These are phyloP conservation scores for Corydoras maculifer DNA, from an alignment of 2,113 vertebrate genomes.

Conservation along the genomic window DNA sequence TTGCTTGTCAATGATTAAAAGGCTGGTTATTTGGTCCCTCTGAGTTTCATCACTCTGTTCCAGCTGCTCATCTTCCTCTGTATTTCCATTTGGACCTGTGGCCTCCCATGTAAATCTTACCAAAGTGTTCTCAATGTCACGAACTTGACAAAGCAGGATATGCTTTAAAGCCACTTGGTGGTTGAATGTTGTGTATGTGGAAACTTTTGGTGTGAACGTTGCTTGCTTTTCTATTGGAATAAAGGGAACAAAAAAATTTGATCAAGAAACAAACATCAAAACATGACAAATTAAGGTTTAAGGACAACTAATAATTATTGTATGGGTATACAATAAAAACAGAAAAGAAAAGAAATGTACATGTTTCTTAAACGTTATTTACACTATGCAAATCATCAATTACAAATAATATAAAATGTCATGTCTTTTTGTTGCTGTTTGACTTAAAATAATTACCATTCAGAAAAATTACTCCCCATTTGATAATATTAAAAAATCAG, in stretches of 20 bases:
- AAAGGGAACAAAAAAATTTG: conserved; percentile 5
- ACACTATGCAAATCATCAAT: too few species aligned
- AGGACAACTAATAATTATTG: too few species aligned
- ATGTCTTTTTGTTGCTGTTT: too few species aligned
- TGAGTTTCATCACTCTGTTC: not conserved
- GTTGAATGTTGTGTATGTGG: not conserved
- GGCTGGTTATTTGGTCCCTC: conserved; percentile 16
- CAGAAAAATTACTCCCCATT: too few species aligned
- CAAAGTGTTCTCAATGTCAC: conserved; percentile 34
- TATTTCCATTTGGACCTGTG: fast-evolving
- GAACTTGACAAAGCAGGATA: conserved; percentile 32
- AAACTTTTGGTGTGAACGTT: not conserved
- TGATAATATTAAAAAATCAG: too few species aligned
- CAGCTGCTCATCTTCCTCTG: not conserved
- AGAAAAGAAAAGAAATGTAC: not conserved
- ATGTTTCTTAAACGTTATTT: too few species aligned
- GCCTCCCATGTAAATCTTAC: conserved; percentile 33
- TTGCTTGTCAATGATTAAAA: conserved; percentile 15
- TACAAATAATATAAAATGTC: too few species aligned
- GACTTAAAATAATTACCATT: too few species aligned
- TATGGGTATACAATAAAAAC: not conserved
- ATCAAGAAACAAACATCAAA: not conserved
- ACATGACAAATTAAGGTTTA: not conserved
- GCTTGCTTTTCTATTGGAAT: not conserved
- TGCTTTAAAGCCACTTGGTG: not conserved